phyloP scores from a whole-genome alignment of 64 coral and sea anemone species.

The Stichodactyla helianthus region DNA sequence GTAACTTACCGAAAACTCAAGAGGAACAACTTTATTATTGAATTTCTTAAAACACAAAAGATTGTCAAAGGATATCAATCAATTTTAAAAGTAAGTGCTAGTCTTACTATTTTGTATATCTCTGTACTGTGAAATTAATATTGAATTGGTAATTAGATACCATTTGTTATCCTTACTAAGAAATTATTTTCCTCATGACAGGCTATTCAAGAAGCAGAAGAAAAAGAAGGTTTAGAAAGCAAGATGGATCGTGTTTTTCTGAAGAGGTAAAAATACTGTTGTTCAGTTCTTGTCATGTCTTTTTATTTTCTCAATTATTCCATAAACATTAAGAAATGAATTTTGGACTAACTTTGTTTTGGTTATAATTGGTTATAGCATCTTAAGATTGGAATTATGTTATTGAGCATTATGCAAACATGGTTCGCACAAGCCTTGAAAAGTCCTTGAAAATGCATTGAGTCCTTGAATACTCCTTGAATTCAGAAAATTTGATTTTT shows the following conservation, averaged over 20 bases:
- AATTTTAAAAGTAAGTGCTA: constrained; percentile 12
- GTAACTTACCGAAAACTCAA: constrained; percentile 11
- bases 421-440: no score
- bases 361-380: no score
- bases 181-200: background rate
- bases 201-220: constrained; percentile 7
- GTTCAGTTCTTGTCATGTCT: background rate
- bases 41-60: constrained; percentile 2
- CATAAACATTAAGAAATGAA: no score
- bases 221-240: constrained; percentile 4
- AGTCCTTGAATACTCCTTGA: no score
- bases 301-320: background rate
- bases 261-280: background rate
- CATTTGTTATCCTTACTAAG: background rate
- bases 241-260: constrained; percentile 1
- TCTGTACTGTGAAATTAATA: no score
- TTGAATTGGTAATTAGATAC: no score
- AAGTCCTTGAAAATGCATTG: no score
- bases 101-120: no score
- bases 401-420: no score
- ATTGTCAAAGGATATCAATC: background rate
- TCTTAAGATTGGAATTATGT: no score
- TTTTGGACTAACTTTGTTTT: no score
- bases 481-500: no score
- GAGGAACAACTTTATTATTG: constrained; percentile 4